Evolutionary conservation across 2,888 invertebrate genomes (phyloP).

Genomic region (Dexiosoma caninum): DNA sequence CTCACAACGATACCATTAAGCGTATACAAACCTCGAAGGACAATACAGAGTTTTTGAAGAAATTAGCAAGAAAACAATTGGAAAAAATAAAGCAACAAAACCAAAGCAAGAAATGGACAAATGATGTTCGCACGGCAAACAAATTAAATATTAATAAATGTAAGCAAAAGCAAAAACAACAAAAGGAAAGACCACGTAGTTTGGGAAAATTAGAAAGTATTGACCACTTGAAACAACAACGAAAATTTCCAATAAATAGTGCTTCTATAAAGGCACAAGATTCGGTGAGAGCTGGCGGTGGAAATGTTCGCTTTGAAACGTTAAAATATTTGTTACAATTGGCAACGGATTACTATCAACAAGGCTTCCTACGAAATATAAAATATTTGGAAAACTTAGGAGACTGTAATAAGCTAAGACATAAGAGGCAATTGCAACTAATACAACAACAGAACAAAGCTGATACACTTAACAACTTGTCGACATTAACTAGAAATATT

Average conservation of each 20-base stretch:
- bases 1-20: slow-evolving; percentile 71
- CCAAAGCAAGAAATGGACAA: background rate
- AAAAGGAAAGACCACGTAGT: slow-evolving; percentile 37
- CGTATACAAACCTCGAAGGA: slow-evolving; percentile 69
- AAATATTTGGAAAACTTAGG: slow-evolving; percentile 76
- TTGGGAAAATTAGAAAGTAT: slow-evolving; percentile 47
- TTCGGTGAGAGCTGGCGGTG: background rate
- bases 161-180: background rate
- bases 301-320: slow-evolving; percentile 20
- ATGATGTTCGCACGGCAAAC: slow-evolving; percentile 11
- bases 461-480: background rate
- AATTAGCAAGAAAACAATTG: slow-evolving; percentile 36
- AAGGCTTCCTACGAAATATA: slow-evolving; percentile 74
- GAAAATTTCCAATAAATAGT: no score
- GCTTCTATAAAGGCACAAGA: background rate
- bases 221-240: slow-evolving; percentile 40
- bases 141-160: slow-evolving; percentile 15
- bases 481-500: background rate
- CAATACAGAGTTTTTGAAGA: slow-evolving; percentile 29
- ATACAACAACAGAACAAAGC: slow-evolving; percentile 32
- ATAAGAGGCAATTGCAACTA: slow-evolving; percentile 45
- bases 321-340: slow-evolving; percentile 69
- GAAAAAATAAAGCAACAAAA: slow-evolving; percentile 13
- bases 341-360: slow-evolving; percentile 75
- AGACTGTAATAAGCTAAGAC: slow-evolving; percentile 67